Evolutionary conservation across 2,888 invertebrate genomes (phyloP), one percentile per base, ranked within the genome.

Genomic region (Limnephilus marmoratus): DNA sequence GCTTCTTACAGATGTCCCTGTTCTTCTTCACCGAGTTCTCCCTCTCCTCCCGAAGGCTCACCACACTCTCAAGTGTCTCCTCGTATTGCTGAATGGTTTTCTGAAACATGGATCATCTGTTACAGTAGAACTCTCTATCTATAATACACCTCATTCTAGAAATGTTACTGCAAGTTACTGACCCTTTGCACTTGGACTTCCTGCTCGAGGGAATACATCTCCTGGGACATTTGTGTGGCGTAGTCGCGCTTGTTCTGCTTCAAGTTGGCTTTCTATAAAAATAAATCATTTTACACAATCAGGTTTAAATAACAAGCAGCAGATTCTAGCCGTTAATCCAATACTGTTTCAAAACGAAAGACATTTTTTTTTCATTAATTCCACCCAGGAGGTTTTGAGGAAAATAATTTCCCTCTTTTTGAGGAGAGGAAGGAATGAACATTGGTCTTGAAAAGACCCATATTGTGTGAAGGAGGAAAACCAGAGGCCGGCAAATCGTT

Each of bases 171-270:
- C 15, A 5, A 45, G 45, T 31, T n/a, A 91, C 86, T 85, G 83
- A 93, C 94, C 91, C 94, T 92, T 85, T 94, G 94, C 37, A 91
- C 81, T 81, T 90, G 81, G 18, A 94, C 93, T 49, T 93, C 93
- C 81, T 91, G 91, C 80, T 94, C 94, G 18, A 94, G 80, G 31
- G 90, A 88, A 68, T 90, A 93, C 91, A 94, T 85, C 83, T 93
- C 92, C 15, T 93, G 85, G 31, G 92, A 83, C 91, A 94, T 91
- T 88, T 94, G 92, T 3, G 82, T 90, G n/a, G 91, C 92, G 85
- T 94, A 94, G 34, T 91, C 68, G 29, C 90, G 91, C 85, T 92
- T 93, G 3, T 90, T 92, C 80, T 92, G 89, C 90, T 93, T 93
- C 49, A 93, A 83, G 68, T 93, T 92, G 81, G 80, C 90, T 92